Conservation (phyloP, 2,113 vertebrate species). For the Hypomesus transpacificus region DNA sequence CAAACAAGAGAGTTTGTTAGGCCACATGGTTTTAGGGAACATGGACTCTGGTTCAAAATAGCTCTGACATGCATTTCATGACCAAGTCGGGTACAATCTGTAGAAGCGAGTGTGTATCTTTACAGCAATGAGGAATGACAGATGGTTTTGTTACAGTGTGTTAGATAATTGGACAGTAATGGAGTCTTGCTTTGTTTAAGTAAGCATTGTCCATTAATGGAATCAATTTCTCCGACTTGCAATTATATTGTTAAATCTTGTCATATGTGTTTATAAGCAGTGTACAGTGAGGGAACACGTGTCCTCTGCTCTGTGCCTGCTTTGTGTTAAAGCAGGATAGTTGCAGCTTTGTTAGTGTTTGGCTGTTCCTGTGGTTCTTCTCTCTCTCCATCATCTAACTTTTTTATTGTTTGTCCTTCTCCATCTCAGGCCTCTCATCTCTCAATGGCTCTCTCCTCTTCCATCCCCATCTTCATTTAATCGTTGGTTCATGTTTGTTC, state of each 20-base stretch:
- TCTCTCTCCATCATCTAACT: not conserved
- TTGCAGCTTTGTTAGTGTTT: conserved; percentile 7
- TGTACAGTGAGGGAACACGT: conserved; percentile 32
- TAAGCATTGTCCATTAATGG: conserved; percentile 1
- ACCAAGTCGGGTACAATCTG: too few species aligned
- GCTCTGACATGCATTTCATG: too few species aligned
- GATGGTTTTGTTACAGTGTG: not conserved
- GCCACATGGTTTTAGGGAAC: not conserved
- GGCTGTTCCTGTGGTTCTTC: conserved; percentile 19
- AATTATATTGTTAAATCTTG: conserved; percentile 41
- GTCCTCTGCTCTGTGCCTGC: conserved; percentile 17
- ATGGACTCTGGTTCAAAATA: not conserved
- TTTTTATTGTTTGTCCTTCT: not conserved
- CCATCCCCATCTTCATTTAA: not conserved
- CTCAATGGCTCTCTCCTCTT: conserved; percentile 1
- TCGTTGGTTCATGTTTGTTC: not conserved
- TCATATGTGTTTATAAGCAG: conserved; percentile 35
- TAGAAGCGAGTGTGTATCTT: not conserved
- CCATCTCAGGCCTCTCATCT: conserved; percentile 25
- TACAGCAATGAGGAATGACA: not conserved
- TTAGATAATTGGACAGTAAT: not conserved
- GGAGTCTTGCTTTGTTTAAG: not conserved
- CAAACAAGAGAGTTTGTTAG: too few species aligned
- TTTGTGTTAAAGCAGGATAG: conserved; percentile 23
- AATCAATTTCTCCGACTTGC: conserved; percentile 10